A percentile compares a stretch with the other conserved stretches of the same genome.
phyloP scores from a whole-genome alignment of 2,113 vertebrate genomes.

The Pimephales promelas region DNA sequence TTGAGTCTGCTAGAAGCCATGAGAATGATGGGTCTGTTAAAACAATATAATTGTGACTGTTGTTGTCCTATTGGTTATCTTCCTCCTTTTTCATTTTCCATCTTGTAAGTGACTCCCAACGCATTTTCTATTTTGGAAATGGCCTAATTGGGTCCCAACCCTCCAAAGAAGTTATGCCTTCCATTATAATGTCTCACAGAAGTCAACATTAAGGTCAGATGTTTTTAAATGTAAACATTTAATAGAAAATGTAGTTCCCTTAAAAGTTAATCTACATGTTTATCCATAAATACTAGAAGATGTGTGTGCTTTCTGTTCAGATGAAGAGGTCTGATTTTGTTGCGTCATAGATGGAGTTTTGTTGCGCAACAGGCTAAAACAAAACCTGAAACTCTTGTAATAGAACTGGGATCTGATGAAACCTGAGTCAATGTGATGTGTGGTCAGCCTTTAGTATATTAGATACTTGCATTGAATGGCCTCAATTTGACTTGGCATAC shows the following conservation, averaged over 20 bases:
- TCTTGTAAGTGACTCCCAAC: not conserved
- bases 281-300: not conserved
- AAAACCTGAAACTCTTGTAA: not conserved
- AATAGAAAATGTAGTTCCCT: not conserved
- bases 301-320: not conserved
- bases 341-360: not conserved
- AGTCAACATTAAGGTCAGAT: not conserved
- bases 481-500: not conserved
- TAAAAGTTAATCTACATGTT: not conserved
- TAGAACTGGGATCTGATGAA: not conserved
- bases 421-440: not conserved
- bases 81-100: not conserved
- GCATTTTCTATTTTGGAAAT: not conserved
- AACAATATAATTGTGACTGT: not conserved
- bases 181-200: not conserved
- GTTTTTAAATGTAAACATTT: not conserved
- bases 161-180: not conserved
- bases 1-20: not conserved
- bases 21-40: not conserved
- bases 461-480: not conserved
- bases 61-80: not conserved
- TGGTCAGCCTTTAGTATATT: not conserved
- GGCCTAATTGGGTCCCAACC: not conserved
- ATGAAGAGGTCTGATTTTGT: not conserved
- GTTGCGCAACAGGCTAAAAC: not conserved